phyloP scores from a whole-genome alignment of 2,888 invertebrate species.

The Drosophila leonis region DNA sequence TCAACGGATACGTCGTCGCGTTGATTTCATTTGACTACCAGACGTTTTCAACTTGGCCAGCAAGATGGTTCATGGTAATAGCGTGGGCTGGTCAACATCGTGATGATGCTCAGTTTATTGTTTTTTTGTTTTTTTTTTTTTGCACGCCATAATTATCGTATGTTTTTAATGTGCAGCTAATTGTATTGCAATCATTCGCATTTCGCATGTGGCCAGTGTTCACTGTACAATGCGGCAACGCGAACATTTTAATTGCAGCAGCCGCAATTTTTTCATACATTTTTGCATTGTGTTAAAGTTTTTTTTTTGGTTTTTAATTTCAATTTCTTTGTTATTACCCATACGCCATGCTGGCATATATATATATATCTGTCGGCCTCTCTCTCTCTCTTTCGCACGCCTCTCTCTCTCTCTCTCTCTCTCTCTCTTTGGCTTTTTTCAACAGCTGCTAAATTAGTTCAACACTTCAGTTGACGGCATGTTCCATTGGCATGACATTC shows the following conservation, averaged over 20 bases:
- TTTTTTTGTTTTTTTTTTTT: conserved; percentile 5
- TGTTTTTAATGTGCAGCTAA: conserved; percentile 84
- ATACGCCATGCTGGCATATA: conserved; percentile 63
- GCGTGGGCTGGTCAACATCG: conserved; percentile 68
- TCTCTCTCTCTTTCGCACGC: conserved; percentile 23
- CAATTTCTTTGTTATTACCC: conserved; percentile 64
- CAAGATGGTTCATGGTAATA: conserved; percentile 38
- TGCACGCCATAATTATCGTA: conserved; percentile 80
- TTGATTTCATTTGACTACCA: conserved; percentile 77
- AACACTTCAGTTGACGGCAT: conserved; percentile 85
- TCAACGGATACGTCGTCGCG: conserved; percentile 73
- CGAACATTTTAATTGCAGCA: conserved; percentile 81
- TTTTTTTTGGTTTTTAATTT: conserved; percentile 43
- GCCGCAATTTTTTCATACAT: conserved; percentile 48
- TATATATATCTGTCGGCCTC: conserved; percentile 3
- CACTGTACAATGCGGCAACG: conserved; percentile 34
- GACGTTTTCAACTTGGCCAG: conserved; percentile 38
- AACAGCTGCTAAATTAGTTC: conserved; percentile 85
- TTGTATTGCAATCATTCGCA: conserved; percentile 79
- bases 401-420: background rate
- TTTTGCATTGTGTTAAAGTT: conserved; percentile 58
- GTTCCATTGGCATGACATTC: conserved; percentile 84
- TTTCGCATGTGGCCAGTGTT: conserved; percentile 37
- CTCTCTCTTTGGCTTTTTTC: conserved; percentile 67
- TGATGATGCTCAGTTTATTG: conserved; percentile 29